A percentile compares a stretch with the other conserved stretches of the same genome.
These are phyloP conservation scores for Coregonus sp. DNA, from an alignment of 2,797 vertebrate species.

Conservation along the genomic window DNA sequence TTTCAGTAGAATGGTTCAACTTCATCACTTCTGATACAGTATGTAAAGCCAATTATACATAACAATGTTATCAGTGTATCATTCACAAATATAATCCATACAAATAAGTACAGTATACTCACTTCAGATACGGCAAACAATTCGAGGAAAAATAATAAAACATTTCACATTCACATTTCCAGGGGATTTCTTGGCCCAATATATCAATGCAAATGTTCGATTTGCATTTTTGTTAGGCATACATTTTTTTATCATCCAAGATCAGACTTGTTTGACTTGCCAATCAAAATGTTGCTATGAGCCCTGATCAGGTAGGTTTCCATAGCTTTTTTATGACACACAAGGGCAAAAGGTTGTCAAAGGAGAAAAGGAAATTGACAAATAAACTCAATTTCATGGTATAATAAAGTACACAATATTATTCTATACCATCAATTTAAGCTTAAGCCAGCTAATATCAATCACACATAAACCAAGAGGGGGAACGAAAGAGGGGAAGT, in stretches of 20 bases:
- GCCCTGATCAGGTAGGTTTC: not conserved
- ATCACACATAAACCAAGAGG: not conserved
- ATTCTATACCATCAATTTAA: not conserved
- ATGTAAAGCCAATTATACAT: not conserved
- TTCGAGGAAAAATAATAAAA: not conserved
- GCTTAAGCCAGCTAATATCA: not conserved
- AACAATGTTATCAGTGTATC: not conserved
- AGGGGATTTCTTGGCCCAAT: not conserved
- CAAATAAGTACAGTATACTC: not conserved
- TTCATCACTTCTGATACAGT: not conserved
- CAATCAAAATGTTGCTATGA: not conserved
- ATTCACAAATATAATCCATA: not conserved
- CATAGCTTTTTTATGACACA: too few relatives aligned
- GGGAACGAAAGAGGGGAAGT: not conserved
- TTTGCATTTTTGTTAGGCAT: not conserved
- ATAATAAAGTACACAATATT: not conserved
- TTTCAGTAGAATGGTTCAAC: not conserved
- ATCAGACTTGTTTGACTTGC: not conserved
- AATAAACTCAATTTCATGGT: constrained; percentile 3
- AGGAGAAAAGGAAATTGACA: constrained; percentile 19
- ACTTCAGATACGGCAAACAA: not conserved
- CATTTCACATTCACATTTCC: not conserved
- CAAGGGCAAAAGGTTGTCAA: not conserved
- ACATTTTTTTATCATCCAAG: not conserved
- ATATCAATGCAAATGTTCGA: not conserved